Evolutionary conservation across 1,140 invertebrate genomes (phyloP), one percentile per base, ranked within the genome.

Genomic region (Tetranychus cinnabarinus): DNA sequence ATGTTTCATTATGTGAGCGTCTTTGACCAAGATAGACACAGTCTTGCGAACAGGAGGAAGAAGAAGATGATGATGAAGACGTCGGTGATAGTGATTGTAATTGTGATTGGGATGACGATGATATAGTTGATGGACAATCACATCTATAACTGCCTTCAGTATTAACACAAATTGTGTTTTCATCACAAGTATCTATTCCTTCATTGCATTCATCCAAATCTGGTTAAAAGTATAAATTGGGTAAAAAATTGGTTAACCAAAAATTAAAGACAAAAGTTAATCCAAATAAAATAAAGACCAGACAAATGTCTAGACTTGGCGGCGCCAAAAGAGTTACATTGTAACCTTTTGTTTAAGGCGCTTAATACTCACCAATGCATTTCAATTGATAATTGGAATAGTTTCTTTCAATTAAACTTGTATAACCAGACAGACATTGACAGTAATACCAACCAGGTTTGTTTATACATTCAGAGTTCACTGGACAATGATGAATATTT

Each of bases 401-500:
- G 10, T 10, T 34, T 36, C 36, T 33, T 33, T 56, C 37, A 13
- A 15, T 15, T 10, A 6, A 15, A 56, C 73, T 73, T 23, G 81
- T 75, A 73, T 82, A 92, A 0, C 88, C 88, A 34, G 81, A 76
- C 50, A 81, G 79, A 72, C 88, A 93, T 62, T 84, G 80, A 71
- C 89, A 93, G 68, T 86, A 84, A 72, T 89, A 90, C 80, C 86
- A 89, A 60, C 89, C 89, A 23, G 86, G 86, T 77, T 86, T 85
- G 73, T 92, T 92, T 70, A 89, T 80, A 73, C 89, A 92, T 35
- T 77, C 74, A 6, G 87, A 84, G 63, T 82, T 79, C 63, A 76
- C 73, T 62, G 81, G 81, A 73, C 87, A 91, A 37, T 76, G 74
- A 67, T 84, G 80, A 12, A 80, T 70, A 65, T 79, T 79, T 42